Conservation (phyloP, 2,113 vertebrate genomes). For the Nothocercus julius region DNA sequence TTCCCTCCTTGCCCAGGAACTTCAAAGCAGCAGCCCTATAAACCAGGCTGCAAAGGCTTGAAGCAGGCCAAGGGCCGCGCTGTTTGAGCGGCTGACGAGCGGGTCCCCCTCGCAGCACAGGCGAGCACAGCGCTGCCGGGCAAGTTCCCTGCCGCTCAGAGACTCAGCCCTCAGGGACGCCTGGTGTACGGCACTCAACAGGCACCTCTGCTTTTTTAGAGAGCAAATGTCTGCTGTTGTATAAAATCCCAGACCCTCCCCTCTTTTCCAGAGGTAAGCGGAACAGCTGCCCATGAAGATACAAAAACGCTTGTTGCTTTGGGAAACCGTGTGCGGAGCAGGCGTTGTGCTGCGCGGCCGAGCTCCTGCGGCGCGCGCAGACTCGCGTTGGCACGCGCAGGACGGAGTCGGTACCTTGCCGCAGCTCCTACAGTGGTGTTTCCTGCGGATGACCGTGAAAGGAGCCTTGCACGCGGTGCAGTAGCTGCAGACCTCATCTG, state of each 20-base stretch:
- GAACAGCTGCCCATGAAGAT: neutral
- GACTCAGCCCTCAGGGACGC: neutral
- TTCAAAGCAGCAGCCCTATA: neutral
- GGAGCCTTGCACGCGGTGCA: conserved; percentile 95
- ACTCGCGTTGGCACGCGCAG: too few relatives aligned
- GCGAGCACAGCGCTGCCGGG: neutral
- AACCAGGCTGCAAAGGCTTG: neutral
- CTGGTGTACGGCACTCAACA: neutral
- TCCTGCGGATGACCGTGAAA: conserved; percentile 96
- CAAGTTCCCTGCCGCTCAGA: neutral
- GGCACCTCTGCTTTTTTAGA: neutral
- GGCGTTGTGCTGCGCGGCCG: neutral
- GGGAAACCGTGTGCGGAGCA: neutral
- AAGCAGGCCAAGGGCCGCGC: neutral
- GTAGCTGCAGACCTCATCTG: conserved; percentile 92
- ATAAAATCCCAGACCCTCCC: neutral
- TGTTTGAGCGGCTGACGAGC: neutral
- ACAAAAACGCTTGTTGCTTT: neutral
- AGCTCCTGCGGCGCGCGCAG: neutral
- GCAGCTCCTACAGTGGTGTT: conserved; percentile 97
- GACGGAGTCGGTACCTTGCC: conserved; percentile 86
- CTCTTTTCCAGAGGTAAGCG: neutral
- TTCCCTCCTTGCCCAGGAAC: neutral
- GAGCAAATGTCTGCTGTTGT: neutral
- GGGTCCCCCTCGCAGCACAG: neutral